phyloP scores from a whole-genome alignment of 1,140 invertebrate genomes.

The Dreissena polymorpha region DNA sequence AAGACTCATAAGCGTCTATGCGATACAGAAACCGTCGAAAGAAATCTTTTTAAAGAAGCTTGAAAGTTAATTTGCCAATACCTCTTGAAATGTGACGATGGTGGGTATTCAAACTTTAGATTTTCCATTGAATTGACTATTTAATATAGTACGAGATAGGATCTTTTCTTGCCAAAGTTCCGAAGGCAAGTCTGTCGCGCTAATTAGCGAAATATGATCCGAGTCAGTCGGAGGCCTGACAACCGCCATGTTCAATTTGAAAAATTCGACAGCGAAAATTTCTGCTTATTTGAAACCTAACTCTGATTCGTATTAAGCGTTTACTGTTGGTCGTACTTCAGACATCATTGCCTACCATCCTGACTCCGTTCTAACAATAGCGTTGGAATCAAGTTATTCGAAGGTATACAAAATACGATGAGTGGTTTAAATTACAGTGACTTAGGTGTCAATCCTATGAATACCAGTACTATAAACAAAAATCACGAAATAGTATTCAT shows the following conservation, averaged over 20 bases:
- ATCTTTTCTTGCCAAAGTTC: constrained; percentile 16
- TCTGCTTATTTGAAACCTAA: neutral
- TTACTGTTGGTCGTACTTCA: neutral
- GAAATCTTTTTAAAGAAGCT: constrained; percentile 30
- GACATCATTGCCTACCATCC: neutral
- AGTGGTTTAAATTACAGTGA: no score
- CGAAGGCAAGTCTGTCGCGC: neutral
- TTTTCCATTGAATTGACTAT: constrained; percentile 36
- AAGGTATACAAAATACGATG: no score
- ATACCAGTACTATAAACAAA: no score
- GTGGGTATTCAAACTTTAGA: constrained; percentile 28
- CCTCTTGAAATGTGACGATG: constrained; percentile 14
- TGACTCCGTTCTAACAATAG: no score
- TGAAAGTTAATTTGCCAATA: constrained; percentile 33
- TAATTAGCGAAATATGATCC: constrained; percentile 15
- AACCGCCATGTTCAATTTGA: neutral
- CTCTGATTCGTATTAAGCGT: neutral
- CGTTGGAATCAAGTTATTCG: no score
- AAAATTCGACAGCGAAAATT: neutral
- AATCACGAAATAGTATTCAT: no score
- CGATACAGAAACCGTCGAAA: constrained; percentile 6
- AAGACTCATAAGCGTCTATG: constrained; percentile 35
- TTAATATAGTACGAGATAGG: constrained; percentile 32
- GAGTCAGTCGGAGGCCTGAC: neutral
- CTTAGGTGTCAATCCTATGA: no score